phyloP scores from a whole-genome alignment of 1,140 invertebrate genomes.

The Mercenaria mercenaria region DNA sequence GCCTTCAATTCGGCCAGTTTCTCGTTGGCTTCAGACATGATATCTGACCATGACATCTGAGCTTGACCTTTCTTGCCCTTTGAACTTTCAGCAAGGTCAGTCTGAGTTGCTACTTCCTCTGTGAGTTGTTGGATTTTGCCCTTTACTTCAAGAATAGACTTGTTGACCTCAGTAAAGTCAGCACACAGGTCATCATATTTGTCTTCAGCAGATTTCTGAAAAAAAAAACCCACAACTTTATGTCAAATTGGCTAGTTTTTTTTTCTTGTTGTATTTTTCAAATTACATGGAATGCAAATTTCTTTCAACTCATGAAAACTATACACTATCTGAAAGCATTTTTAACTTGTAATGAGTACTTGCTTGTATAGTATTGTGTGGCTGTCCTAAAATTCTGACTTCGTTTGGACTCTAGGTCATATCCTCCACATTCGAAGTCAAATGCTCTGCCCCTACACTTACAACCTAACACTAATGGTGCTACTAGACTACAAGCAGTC shows the following conservation, averaged over 20 bases:
- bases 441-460: too few species aligned
- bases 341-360: too few species aligned
- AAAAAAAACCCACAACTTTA: neutral
- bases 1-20: conserved; percentile 65
- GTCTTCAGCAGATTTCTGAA: conserved; percentile 74
- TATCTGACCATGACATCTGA: conserved; percentile 10
- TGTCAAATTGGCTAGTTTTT: neutral
- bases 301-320: too few species aligned
- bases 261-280: too few species aligned
- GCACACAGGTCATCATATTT: conserved; percentile 75
- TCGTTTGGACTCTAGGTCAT: too few species aligned
- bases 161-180: conserved; percentile 76
- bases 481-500: too few species aligned
- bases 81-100: conserved; percentile 59
- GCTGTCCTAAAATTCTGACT: too few species aligned
- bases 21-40: conserved; percentile 57
- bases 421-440: too few species aligned
- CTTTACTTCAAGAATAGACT: conserved; percentile 67
- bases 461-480: too few species aligned
- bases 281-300: too few species aligned
- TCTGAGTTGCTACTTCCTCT: conserved; percentile 71
- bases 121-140: conserved; percentile 69
- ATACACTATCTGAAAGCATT: too few species aligned
- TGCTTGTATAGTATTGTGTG: too few species aligned
- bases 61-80: conserved; percentile 54